A percentile compares a stretch with the other conserved stretches of the same genome.
Conservation (phyloP, 2,113 vertebrate genomes). For the Hoplias malabaricus region DNA sequence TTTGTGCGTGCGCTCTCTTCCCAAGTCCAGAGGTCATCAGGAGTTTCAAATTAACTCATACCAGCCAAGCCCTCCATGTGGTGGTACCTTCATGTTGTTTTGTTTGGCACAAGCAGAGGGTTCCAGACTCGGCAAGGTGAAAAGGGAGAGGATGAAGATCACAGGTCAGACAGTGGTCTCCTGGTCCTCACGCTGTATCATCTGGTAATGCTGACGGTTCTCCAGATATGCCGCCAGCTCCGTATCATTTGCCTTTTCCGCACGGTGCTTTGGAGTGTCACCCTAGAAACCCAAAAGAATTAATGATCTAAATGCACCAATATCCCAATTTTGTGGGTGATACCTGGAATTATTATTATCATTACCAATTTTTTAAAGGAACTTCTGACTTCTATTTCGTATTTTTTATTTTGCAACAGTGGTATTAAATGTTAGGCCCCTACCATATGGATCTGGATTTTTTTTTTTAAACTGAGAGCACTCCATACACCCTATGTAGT, state of each 20-base stretch:
- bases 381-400: no score
- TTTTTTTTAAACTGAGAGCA: no score
- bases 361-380: no score
- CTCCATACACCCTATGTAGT: no score
- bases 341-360: no score
- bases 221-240: constrained; percentile 93
- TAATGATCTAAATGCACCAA: no score
- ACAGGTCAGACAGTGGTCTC: constrained; percentile 84
- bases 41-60: not conserved
- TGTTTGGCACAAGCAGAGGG: constrained; percentile 46
- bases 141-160: constrained; percentile 13
- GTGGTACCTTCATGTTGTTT: constrained; percentile 10
- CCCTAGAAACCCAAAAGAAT: constrained; percentile 77
- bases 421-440: no score
- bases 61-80: not conserved
- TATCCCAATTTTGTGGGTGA: no score
- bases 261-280: constrained; percentile 89
- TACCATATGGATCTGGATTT: no score
- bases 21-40: not conserved
- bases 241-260: constrained; percentile 85
- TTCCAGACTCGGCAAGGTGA: not conserved
- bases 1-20: not conserved
- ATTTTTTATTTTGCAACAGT: no score
- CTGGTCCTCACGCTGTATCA: constrained; percentile 95
- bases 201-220: constrained; percentile 95